Base-by-base conservation (phyloP, 2,888 invertebrate species). In the Antitype chi region DNA sequence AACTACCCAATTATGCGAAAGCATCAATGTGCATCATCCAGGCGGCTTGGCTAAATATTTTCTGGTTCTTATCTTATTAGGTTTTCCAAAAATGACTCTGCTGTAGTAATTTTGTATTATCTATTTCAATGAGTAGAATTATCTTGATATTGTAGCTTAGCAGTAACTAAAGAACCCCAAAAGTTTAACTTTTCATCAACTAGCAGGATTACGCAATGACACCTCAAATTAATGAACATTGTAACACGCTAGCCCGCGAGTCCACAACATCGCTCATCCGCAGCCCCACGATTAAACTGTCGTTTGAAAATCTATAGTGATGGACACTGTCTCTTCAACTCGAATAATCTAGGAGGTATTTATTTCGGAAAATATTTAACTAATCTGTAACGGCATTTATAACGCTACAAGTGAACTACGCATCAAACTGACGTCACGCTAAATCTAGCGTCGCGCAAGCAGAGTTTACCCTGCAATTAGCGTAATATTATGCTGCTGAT, bases 221-320 rank as follows among this genome's bases (percentile, higher is more conserved):
- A 64, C 62, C 13, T 68, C 28, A 80, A 76, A 82, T 78, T 78
- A 85, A 82, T 85, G 77, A 78, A 63, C 71, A 55, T 47, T 25
- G 53, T 70, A 57, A 76, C 60, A 43, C 47, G 28, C 25, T 49
- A 28, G 64, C 43, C 47, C 25, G 38, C 32, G 20, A 79, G 53
- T 25, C 55, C 28, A 49, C 28, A 23, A 81, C 75, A 86, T 81
- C 66, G 20, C 81, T 87, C 78, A 87, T 74, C 74, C 75, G 52
- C 43, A 53, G 52, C 55, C 66, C 47, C 17, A 70, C 76, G 38
- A 77, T 85, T 76, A 87, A 86, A 87, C 66, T 75, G 69, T 80
- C 84, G 55, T 86, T 85, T 78, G 57, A 57, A 38, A 74, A 55
- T 13, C 23, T 15, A 0, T 85, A 86, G 84, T 60, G 87, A 66